Base-by-base conservation (phyloP, 2,888 invertebrate genomes). In the Xestia ashworthii region DNA sequence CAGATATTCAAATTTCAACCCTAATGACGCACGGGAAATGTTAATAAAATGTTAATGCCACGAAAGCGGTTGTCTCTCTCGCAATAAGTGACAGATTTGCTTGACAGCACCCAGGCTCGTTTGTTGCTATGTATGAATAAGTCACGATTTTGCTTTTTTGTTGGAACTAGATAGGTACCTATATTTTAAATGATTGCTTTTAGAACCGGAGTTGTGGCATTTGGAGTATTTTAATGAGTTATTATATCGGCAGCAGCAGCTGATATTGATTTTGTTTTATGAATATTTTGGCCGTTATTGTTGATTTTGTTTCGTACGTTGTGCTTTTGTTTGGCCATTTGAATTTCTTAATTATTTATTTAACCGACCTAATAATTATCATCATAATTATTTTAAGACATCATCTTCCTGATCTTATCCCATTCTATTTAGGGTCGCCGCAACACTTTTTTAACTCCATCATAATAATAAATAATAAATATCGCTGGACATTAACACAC, bases 11-110 rank as follows among this genome's bases (percentile, higher is more conserved):
- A 96, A 96, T 96, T 94, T 94, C 92, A 94, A 94, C 96, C 93
- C 95, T 96, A 96, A 96, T 96, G 96, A 95, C 94, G 94, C 92
- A 93, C 92, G 94, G 94, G 94, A 95, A 96, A 96, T 96, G 96
- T 96, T 96, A 96, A 96, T 96, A 96, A 96, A 96, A 96, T 96
- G 96, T 96, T 96, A 96, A 96, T 96, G 94, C 92, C 84, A 93
- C 94, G 95, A 95, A 94, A 95, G 96, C 95, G 95, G 95, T 92
- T 92, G 91, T 91, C 91, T 91, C 90, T 88, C 91, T 90, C 87
- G 93, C 95, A 94, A 95, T 96, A 96, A 96, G 96, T 95, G 96
- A 96, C 96, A 96, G 95, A 96, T 96, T 96, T 96, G 96, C 96
- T 96, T 96, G 96, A 96, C 96, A 94, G 95, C 93, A 92, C 88